Conservation (phyloP, 2,888 invertebrate species). For the Clitarchus hookeri region DNA sequence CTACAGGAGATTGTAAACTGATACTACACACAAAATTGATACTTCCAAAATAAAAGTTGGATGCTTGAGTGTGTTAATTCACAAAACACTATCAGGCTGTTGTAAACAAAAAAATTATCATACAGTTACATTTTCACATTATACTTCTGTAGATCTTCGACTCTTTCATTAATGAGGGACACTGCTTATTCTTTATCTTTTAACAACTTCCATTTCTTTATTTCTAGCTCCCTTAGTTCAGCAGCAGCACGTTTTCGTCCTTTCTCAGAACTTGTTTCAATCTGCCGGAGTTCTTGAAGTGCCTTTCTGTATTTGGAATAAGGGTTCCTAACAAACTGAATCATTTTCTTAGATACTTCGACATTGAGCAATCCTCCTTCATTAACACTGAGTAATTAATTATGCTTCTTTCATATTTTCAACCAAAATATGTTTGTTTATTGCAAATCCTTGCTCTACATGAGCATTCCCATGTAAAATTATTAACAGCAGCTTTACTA, state of each 20-base stretch:
- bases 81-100: neutral
- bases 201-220: neutral
- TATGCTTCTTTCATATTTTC: neutral
- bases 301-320: neutral
- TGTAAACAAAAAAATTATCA: too few species aligned
- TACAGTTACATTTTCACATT: neutral
- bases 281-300: neutral
- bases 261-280: neutral
- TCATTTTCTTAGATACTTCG: neutral
- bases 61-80: neutral
- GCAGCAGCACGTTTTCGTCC: neutral
- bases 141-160: neutral
- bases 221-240: neutral
- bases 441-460: neutral
- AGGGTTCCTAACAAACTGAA: neutral
- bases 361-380: neutral
- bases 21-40: neutral
- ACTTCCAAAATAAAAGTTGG: neutral
- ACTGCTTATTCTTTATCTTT: neutral
- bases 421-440: conserved; percentile 3
- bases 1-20: too few species aligned
- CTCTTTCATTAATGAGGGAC: neutral
- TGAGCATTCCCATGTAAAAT: neutral
- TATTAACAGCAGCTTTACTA: neutral
- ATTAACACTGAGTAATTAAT: neutral